Conservation (phyloP, 2,888 invertebrate genomes). For the Volucella zonaria region DNA sequence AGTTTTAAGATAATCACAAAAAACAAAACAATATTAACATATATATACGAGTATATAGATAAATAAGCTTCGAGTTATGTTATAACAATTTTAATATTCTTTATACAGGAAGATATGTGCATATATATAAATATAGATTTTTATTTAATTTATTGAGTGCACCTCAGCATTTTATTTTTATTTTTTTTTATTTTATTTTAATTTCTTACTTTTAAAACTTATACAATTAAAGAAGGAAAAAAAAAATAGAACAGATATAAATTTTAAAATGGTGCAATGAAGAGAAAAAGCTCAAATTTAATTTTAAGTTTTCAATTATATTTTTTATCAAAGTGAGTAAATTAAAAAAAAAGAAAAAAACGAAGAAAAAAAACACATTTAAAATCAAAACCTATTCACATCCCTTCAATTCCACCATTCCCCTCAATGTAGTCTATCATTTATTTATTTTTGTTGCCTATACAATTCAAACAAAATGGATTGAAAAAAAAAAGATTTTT, state of each 20-base stretch:
- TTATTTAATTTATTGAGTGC: slow-evolving; percentile 74
- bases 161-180: slow-evolving; percentile 62
- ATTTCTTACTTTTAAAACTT: slow-evolving; percentile 33
- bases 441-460: slow-evolving; percentile 75
- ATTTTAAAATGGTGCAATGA: slow-evolving; percentile 80
- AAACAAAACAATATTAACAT: slow-evolving; percentile 33
- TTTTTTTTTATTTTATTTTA: slow-evolving; percentile 44
- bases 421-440: slow-evolving; percentile 83
- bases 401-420: slow-evolving; percentile 81
- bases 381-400: slow-evolving; percentile 78
- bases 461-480: slow-evolving; percentile 45
- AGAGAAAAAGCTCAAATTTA: slow-evolving; percentile 82
- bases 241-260: slow-evolving; percentile 40
- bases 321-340: slow-evolving; percentile 56
- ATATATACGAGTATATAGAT: slow-evolving; percentile 12
- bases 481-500: slow-evolving; percentile 44
- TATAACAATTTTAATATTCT: slow-evolving; percentile 5
- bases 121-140: slow-evolving; percentile 38
- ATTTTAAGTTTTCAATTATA: slow-evolving; percentile 74
- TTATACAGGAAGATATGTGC: slow-evolving; percentile 50
- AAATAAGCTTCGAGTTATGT: slow-evolving; percentile 22
- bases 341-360: slow-evolving; percentile 70
- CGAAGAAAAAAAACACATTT: slow-evolving; percentile 75
- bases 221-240: slow-evolving; percentile 17
- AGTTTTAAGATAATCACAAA: not conserved